phyloP scores from a whole-genome alignment of 2,888 invertebrate genomes.

The Brachyptera risi region DNA sequence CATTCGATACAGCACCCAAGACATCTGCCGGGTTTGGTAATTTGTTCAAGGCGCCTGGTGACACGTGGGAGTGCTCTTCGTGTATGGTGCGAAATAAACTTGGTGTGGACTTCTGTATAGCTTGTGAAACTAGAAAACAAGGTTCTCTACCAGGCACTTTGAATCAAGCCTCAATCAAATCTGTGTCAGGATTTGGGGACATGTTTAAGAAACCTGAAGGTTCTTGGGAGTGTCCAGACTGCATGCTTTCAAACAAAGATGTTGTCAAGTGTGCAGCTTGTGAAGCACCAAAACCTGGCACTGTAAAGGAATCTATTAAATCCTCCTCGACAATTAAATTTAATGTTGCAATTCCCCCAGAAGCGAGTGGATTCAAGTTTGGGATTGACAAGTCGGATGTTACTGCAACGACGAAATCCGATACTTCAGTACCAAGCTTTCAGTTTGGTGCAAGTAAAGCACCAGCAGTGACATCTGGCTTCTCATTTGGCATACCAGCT shows the following conservation, averaged over 20 bases:
- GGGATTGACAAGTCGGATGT: conserved; percentile 47
- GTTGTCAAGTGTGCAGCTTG: conserved; percentile 55
- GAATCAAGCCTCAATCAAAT: too few relatives aligned
- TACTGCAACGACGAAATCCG: conserved; percentile 31
- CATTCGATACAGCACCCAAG: not conserved
- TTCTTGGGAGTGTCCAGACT: conserved; percentile 59
- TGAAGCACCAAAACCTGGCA: conserved; percentile 51
- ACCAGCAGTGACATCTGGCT: conserved; percentile 23
- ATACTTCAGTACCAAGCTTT: conserved; percentile 34
- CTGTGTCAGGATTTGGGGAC: conserved; percentile 30
- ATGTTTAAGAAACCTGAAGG: conserved; percentile 40
- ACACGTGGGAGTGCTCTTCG: conserved; percentile 54
- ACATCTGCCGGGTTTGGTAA: conserved; percentile 39
- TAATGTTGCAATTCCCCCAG: conserved; percentile 25
- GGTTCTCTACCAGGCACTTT: not conserved
- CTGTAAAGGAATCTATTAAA: conserved; percentile 28
- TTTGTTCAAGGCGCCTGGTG: conserved; percentile 44
- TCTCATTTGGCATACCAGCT: conserved; percentile 36
- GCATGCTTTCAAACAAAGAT: conserved; percentile 56
- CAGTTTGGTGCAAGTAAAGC: conserved; percentile 37
- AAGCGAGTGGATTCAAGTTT: conserved; percentile 46
- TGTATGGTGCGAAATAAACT: conserved; percentile 53
- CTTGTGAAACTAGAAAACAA: not conserved
- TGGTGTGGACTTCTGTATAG: conserved; percentile 9
- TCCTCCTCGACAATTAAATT: conserved; percentile 18